A percentile compares a stretch with the other conserved stretches of the same genome.
Evolutionary conservation across 1,140 invertebrate species (phyloP).

Genomic region (Meteorus sp.): DNA sequence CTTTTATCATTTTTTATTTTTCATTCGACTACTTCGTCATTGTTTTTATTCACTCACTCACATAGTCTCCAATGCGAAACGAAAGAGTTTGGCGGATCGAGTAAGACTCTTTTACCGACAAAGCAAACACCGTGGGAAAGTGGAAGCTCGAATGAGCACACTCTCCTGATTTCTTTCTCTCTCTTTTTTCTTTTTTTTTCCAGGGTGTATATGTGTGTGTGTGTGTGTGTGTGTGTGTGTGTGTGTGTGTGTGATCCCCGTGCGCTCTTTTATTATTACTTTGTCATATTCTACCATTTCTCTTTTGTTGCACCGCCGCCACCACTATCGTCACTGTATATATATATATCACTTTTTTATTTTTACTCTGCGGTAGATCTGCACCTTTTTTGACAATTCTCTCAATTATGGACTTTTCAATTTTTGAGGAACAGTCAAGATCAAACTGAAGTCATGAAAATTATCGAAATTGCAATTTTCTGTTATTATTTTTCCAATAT

Average conservation of each 20-base stretch:
- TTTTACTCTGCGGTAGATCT: neutral
- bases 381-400: neutral
- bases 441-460: neutral
- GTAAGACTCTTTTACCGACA: conserved; percentile 41
- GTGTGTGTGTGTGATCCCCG: no score
- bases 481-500: no score
- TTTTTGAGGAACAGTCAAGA: neutral
- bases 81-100: conserved; percentile 34
- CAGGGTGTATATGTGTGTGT: no score
- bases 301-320: neutral
- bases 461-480: no score
- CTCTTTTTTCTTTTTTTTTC: no score
- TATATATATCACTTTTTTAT: neutral
- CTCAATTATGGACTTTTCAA: neutral
- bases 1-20: neutral
- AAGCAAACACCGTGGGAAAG: conserved; percentile 54
- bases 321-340: neutral
- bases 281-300: conserved; percentile 9
- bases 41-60: neutral
- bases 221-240: no score
- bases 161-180: no score
- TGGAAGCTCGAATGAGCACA: conserved; percentile 42
- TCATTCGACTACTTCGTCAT: neutral
- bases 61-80: conserved; percentile 33
- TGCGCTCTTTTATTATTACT: conserved; percentile 17